Evolutionary conservation across 2,113 vertebrate species (phyloP).

Genomic region (Pelecanoides urinatrix): DNA sequence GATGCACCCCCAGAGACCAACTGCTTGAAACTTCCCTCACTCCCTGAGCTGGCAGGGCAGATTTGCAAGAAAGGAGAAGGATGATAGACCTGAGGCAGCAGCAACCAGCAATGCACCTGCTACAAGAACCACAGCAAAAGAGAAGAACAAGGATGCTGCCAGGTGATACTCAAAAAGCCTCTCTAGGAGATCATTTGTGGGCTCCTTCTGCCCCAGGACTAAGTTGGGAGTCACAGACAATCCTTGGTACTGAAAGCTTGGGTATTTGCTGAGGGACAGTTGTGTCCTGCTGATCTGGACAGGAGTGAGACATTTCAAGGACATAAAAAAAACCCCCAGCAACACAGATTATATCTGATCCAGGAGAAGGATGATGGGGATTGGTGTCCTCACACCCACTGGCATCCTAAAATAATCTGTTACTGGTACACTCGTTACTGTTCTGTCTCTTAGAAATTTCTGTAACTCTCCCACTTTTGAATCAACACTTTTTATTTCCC

Average conservation of each 20-base stretch:
- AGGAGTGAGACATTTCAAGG: background rate
- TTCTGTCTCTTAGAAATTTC: background rate
- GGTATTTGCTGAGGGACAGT: background rate
- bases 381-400: slow-evolving; percentile 23
- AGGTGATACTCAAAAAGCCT: background rate
- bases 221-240: background rate
- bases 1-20: background rate
- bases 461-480: background rate
- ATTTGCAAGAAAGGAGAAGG: background rate
- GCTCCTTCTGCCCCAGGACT: background rate
- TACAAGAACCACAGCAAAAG: background rate
- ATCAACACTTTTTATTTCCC: background rate
- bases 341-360: slow-evolving; percentile 3
- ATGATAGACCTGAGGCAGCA: background rate
- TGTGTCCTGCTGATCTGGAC: background rate
- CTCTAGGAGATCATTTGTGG: background rate
- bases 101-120: background rate
- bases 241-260: background rate
- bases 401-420: slow-evolving; percentile 21
- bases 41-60: background rate
- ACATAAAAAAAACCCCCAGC: background rate
- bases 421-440: background rate
- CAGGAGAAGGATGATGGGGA: background rate
- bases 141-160: background rate
- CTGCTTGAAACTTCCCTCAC: background rate